Evolutionary conservation across 2,113 vertebrate species (phyloP), one percentile per base, ranked within the genome.

Genomic region (Mohoua ochrocephala): DNA sequence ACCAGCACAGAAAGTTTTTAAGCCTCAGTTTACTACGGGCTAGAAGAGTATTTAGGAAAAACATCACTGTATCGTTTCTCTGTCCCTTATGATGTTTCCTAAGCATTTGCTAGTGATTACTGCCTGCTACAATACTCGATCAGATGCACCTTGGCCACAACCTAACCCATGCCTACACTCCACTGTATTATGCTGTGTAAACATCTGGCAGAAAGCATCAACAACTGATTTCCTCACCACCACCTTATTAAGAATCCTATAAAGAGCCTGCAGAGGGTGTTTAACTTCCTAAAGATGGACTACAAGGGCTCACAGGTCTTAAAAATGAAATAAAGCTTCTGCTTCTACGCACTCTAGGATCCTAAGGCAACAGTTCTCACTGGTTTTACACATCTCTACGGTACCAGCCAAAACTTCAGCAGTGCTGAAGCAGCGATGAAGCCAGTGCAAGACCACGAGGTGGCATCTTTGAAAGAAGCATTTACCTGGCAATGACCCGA

Each of bases 321-420:
- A 91, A 96, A 93, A 91, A 89, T 30, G 15, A 89, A 86, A 80
- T 24, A 76, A 91, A 91, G 59, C 64, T 74, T 54, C 60, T 77
- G 67, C 33, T 85, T 44, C 74, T 50, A 27, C 0, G 0, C 33
- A 39, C 3, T 3, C 53, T 3, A 44, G 39, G 37, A 73, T 73
- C 59, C 15, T 61, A 63, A 80, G 39, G 63, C 42, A 90, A 59
- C 35, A 90, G 37, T n/a, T 84, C 22, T 61, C 70, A 30, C 14
- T 2, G 2, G 13, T 87, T 87, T 80, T 54, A 44, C 15, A 84
- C 49, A 79, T 23, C 30, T 61, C 20, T 59, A 23, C 0, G 0
- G 31, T 24, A 64, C 13, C 52, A 75, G 49, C 21, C 77, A 28
- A 26, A 86, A 54, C 28, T 71, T 44, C 44, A 56, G 69, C 50